Evolutionary conservation across 2,113 vertebrate genomes (phyloP), one percentile per base, ranked within the genome.

Genomic region (Callipepla squamata): DNA sequence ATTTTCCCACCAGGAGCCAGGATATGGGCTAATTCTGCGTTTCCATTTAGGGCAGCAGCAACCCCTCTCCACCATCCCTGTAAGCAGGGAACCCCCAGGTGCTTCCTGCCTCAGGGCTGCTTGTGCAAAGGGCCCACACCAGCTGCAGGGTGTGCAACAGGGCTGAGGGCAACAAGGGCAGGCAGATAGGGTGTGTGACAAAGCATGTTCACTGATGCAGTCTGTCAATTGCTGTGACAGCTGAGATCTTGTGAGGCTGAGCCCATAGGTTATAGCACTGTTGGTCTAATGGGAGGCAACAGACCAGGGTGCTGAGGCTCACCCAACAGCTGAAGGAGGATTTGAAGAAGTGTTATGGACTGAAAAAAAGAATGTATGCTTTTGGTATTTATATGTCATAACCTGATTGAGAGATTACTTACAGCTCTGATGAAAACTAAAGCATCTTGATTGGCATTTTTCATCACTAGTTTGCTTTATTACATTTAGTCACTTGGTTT

Each of bases 61-160:
- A 88, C 81, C 42, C 42, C 0, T 9, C 81, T 87, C 87, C 90
- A 94, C 93, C 89, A 96, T 93, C 89, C 53, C 80, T 83, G 23
- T 88, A 92, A 95, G 93, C 20, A 44, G 73, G 67, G 74, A 93
- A 80, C 66, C 53, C 62, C 85, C 96, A 96, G 94, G 89, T 96
- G 95, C 82, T 97, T 95, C 93, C 93, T 94, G 94, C 48, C 55
- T 38, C 11, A 48, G 38, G 62, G 53, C 55, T 87, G 66, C 62
- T 70, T 45, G 16, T 44, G 55, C 0, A 51, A 28, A 63, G 73
- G 55, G 79, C 30, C 38, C 34, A 3, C 0, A 1, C 38, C 89
- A 53, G 51, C 79, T 51, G 22, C 62, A 1, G 4, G 17, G 32
- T 0, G 0, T 30, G 75, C 42, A 73, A 73, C 32, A 51, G 72